Evolutionary conservation across 2,888 invertebrate genomes (phyloP).

Genomic region (Nasonovia ribisnigri): DNA sequence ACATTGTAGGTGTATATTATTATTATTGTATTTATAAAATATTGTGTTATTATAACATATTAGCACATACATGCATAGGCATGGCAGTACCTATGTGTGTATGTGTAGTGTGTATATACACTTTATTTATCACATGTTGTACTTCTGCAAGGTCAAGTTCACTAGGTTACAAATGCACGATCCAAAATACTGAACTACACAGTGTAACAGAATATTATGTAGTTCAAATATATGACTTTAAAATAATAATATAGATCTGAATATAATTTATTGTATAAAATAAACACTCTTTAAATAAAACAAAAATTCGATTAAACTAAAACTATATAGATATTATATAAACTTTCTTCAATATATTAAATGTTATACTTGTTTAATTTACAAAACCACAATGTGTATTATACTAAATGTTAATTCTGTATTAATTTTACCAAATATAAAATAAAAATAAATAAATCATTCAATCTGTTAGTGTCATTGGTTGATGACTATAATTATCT

Average conservation of each 20-base stretch:
- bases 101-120: neutral
- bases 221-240: neutral
- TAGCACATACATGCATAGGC: neutral
- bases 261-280: neutral
- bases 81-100: neutral
- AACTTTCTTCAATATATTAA: neutral
- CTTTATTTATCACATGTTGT: conserved; percentile 11
- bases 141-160: conserved; percentile 58
- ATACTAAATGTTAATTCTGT: neutral
- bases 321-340: neutral
- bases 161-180: conserved; percentile 49
- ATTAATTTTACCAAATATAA: neutral
- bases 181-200: conserved; percentile 24
- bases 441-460: neutral
- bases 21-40: neutral
- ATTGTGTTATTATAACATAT: neutral
- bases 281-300: neutral
- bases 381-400: neutral
- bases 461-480: neutral
- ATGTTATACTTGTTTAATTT: neutral
- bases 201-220: neutral
- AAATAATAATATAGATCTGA: neutral
- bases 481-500: neutral
- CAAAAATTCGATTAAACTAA: neutral
- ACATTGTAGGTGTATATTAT: neutral